Base-by-base conservation (phyloP, 2,888 invertebrate species). In the Leucozona laternaria region DNA sequence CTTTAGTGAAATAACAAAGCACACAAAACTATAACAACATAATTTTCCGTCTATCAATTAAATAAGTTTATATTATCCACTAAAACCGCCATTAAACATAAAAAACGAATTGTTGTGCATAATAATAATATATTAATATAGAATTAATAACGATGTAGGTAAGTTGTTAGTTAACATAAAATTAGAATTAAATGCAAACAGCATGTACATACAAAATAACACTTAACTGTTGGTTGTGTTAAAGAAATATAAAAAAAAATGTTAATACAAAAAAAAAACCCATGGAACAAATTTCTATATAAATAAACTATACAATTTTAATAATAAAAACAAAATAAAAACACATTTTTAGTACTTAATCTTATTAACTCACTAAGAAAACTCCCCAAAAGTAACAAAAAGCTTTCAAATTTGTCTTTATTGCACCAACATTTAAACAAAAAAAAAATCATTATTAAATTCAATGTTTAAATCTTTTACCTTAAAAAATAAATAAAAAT, bases 151-250 rank as follows among this genome's bases (percentile, higher is more conserved):
- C 40, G 45, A 73, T 78, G n/a, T 48, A 82, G 78, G 70, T 86
- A 86, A 86, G 86, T 86, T 86, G 86, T 78, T 86, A 86, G 86
- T 86, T 86, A 86, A 86, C 86, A 86, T 86, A 71, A 78, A 79
- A 62, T 86, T 86, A 86, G 82, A 86, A 78, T 73, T 62, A 28
- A 71, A 43, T 58, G 25, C 25, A 43, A 57, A 71, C 53, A 50
- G 25, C 64, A 45, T 86, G 86, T 86, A 86, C 57, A 86, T 68
- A 79, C 17, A 62, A 25, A 82, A 82, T 79, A 86, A 82, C 86
- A 79, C 45, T 71, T 45, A 78, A 79, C 82, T 50, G 64, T 86
- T 82, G 86, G 86, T 86, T 86, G 86, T 86, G 78, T 60, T 72
- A 62, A 68, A 57, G 57, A 17, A 55, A 55, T 43, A 7, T 13